Evolutionary conservation across 2,797 vertebrate species (phyloP).

Genomic region (Gila robusta): DNA sequence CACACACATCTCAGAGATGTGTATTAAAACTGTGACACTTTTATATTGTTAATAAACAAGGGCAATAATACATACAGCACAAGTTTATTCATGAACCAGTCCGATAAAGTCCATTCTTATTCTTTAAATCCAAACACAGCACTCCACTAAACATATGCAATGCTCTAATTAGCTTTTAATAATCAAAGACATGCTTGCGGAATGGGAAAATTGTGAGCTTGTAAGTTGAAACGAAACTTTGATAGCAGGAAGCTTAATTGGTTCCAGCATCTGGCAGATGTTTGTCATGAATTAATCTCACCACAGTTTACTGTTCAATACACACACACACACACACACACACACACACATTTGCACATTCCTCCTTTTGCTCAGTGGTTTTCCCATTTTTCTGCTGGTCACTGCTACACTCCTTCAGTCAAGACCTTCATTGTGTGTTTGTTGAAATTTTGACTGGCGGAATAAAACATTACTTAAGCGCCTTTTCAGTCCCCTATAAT

Average conservation of each 20-base stretch:
- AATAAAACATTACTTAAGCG: constrained; percentile 21
- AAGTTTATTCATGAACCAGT: not conserved
- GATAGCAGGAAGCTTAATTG: constrained; percentile 53
- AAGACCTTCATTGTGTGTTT: not conserved
- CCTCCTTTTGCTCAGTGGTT: not conserved
- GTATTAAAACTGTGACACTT: not conserved
- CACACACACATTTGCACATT: not conserved
- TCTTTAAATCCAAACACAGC: constrained; percentile 1
- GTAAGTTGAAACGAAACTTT: constrained; percentile 53
- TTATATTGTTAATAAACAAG: not conserved
- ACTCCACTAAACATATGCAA: constrained; percentile 56
- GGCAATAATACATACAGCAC: not conserved
- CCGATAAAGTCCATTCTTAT: not conserved
- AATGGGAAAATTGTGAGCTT: constrained; percentile 41
- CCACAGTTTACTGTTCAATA: constrained; percentile 12
- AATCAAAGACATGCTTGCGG: constrained; percentile 40
- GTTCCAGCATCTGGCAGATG: constrained; percentile 56
- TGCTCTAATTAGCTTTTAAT: constrained; percentile 60
- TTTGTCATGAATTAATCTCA: constrained; percentile 52
- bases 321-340: not conserved
- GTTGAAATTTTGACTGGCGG: constrained; percentile 4
- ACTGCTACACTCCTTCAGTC: constrained; percentile 9
- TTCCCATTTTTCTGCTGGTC: not conserved
- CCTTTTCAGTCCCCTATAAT: constrained; percentile 26
- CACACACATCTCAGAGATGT: too few relatives aligned